Evolutionary conservation across 2,888 invertebrate species (phyloP).

Genomic region (Achlya flavicornis): DNA sequence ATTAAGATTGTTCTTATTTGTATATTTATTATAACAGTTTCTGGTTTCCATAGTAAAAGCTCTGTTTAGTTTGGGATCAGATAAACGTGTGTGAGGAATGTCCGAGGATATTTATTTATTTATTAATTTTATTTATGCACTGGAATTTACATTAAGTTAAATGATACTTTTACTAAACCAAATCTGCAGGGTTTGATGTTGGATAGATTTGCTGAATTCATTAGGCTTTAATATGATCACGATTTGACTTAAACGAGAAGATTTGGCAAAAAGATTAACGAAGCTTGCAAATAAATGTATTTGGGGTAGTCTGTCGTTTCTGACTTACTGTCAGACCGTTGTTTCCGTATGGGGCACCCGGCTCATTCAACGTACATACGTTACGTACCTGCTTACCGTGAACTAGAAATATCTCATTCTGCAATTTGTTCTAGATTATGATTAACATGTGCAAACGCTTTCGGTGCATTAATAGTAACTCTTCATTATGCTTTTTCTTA

Average conservation of each 20-base stretch:
- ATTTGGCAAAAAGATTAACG: constrained; percentile 54
- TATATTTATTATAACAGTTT: too few relatives aligned
- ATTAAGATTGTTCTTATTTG: constrained; percentile 27
- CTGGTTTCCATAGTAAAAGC: too few relatives aligned
- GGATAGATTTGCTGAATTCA: constrained; percentile 2
- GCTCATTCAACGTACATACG: too few relatives aligned
- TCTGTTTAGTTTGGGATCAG: too few relatives aligned
- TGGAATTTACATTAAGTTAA: background rate
- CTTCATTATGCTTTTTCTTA: background rate
- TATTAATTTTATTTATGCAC: constrained; percentile 12
- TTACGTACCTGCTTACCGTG: constrained; percentile 15
- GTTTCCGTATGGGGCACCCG: constrained; percentile 34
- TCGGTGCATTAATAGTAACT: background rate
- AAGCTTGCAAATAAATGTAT: constrained; percentile 51
- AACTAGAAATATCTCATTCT: background rate
- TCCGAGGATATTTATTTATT: too few relatives aligned
- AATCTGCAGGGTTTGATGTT: background rate
- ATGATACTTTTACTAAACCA: background rate
- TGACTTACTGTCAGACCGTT: constrained; percentile 37
- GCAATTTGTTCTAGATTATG: background rate
- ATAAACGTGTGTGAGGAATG: too few relatives aligned
- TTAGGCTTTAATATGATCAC: constrained; percentile 31
- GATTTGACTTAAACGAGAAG: constrained; percentile 44
- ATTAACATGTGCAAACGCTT: background rate
- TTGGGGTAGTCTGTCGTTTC: constrained; percentile 49